Conservation (phyloP, 1,140 invertebrate species). For the Protaetia brevitarsis region DNA sequence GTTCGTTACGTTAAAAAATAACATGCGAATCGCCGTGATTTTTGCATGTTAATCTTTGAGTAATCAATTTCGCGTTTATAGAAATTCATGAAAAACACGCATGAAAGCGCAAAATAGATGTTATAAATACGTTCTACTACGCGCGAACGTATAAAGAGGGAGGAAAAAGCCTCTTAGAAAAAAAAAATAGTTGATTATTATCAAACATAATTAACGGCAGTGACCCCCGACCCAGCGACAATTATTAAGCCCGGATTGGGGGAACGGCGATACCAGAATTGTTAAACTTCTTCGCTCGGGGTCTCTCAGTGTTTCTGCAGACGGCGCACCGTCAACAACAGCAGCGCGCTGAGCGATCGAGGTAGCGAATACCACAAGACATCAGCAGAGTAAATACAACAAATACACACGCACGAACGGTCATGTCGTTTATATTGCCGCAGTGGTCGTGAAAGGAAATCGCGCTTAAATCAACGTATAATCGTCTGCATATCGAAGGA, state of each 20-base stretch:
- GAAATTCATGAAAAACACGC: neutral
- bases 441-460: neutral
- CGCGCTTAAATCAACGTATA: neutral
- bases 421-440: neutral
- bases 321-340: conserved; percentile 4
- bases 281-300: conserved; percentile 13
- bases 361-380: neutral
- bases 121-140: too few relatives aligned
- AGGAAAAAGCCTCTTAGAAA: neutral
- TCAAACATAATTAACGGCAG: conserved; percentile 16
- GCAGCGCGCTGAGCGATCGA: neutral
- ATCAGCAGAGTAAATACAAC: neutral
- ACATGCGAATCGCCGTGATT: too few relatives aligned
- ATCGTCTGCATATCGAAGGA: neutral
- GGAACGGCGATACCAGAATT: conserved; percentile 15
- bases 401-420: neutral
- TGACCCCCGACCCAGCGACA: conserved; percentile 1
- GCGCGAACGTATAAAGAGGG: neutral
- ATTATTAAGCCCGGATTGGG: conserved; percentile 17
- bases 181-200: conserved; percentile 14
- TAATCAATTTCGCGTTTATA: neutral
- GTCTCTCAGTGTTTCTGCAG: conserved; percentile 9
- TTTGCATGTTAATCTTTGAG: neutral
- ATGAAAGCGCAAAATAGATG: neutral
- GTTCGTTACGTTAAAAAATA: too few relatives aligned